Conservation (phyloP, 2,797 vertebrate genomes). For the Dendrocincla fuliginosa region DNA sequence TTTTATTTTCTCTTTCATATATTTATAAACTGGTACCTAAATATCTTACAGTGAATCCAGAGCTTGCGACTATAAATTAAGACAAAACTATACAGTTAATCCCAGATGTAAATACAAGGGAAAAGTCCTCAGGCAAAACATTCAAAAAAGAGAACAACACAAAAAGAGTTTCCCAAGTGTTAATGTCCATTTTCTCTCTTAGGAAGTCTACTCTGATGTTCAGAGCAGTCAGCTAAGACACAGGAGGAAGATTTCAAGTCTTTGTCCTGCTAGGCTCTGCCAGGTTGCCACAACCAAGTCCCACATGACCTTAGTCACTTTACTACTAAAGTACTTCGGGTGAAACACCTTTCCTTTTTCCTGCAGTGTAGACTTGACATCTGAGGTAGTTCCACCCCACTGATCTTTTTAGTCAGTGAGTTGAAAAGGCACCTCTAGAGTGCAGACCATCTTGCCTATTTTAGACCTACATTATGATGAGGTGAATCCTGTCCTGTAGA, state of each 20-base stretch:
- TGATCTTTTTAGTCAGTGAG: not conserved
- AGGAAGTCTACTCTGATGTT: not conserved
- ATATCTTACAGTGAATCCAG: not conserved
- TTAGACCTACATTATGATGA: not conserved
- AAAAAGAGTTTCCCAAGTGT: not conserved
- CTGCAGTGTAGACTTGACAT: not conserved
- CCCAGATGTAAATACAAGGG: not conserved
- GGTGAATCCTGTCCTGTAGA: not conserved
- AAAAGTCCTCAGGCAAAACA: not conserved
- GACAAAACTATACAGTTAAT: not conserved
- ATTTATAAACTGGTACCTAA: not conserved
- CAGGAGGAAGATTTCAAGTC: not conserved
- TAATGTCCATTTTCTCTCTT: not conserved
- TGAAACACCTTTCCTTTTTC: not conserved
- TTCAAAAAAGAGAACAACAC: not conserved
- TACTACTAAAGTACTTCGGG: not conserved
- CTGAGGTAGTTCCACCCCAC: not conserved
- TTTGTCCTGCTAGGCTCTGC: not conserved
- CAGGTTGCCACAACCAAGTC: not conserved
- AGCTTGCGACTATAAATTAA: not conserved
- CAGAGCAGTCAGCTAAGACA: not conserved
- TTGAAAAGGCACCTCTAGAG: not conserved
- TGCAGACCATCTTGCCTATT: not conserved
- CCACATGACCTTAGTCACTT: not conserved
- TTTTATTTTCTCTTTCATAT: not conserved